A percentile compares a stretch with the other conserved stretches of the same genome.
Conservation (phyloP, 2,113 vertebrate genomes). For the Spermophilus dauricus region DNA sequence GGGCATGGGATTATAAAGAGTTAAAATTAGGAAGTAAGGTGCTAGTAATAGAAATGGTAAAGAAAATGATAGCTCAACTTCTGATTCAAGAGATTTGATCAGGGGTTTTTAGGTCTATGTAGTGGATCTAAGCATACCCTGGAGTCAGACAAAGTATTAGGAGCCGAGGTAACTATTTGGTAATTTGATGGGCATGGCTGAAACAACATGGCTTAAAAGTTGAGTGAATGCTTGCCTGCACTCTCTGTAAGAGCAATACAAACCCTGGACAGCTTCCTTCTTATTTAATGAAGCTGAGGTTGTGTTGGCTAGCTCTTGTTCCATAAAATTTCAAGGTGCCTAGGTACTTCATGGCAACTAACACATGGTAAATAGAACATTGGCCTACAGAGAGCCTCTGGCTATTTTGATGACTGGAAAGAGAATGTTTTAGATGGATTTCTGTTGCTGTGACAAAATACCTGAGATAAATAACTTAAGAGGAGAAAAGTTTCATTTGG, state of each 20-base stretch:
- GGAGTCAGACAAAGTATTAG: not conserved
- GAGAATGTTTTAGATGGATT: not conserved
- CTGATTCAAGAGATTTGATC: not conserved
- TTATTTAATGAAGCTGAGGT: not conserved
- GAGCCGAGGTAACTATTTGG: not conserved
- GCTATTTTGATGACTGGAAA: conserved; percentile 4
- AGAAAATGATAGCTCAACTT: not conserved
- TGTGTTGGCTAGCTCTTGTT: not conserved
- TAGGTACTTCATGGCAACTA: not conserved
- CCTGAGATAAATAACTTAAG: not conserved
- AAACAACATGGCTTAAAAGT: too few relatives aligned
- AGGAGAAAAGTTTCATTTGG: not conserved
- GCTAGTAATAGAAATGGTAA: not conserved
- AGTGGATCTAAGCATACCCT: not conserved
- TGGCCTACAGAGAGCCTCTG: not conserved
- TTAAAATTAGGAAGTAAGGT: not conserved
- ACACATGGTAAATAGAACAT: not conserved
- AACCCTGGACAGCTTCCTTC: not conserved
- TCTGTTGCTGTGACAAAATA: not conserved
- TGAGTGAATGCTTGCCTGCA: not conserved
- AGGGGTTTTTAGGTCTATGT: not conserved
- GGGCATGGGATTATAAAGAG: not conserved
- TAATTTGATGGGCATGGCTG: too few relatives aligned
- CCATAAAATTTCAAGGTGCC: not conserved
- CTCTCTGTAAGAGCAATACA: not conserved